phyloP scores from a whole-genome alignment of 2,888 invertebrate genomes.

The Philaethria dido region DNA sequence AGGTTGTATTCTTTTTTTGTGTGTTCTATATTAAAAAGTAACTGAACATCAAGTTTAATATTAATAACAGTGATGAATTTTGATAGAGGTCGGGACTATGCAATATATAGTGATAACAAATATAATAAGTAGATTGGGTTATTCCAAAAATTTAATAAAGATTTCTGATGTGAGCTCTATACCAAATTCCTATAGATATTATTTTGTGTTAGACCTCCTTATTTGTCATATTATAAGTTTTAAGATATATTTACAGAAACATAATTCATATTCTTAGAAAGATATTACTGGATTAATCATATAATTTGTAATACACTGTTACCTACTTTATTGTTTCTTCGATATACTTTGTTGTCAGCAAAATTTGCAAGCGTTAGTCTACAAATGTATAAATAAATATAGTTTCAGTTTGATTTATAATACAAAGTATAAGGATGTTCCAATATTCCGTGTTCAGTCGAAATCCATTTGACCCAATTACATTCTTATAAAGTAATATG shows the following conservation, averaged over 20 bases:
- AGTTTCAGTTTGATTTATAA: conserved; percentile 12
- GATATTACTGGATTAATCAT: neutral
- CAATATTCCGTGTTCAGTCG: conserved; percentile 16
- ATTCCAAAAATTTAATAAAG: neutral
- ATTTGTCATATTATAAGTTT: too few relatives aligned
- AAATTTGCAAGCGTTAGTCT: neutral
- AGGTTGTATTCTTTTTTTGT: conserved; percentile 17
- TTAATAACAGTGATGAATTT: neutral
- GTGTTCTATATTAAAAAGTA: conserved; percentile 12
- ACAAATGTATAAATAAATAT: conserved; percentile 2
- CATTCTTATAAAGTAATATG: conserved; percentile 20
- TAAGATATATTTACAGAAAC: too few relatives aligned
- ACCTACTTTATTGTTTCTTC: neutral
- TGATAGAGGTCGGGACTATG: neutral
- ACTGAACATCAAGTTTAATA: conserved; percentile 6
- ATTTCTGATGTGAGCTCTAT: too few relatives aligned
- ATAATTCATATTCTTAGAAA: neutral
- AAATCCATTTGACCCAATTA: conserved; percentile 24
- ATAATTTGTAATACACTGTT: neutral
- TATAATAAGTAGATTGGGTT: neutral
- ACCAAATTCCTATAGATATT: neutral
- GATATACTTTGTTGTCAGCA: neutral
- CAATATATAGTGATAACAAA: neutral
- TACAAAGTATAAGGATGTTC: conserved; percentile 7
- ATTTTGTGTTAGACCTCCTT: neutral